A percentile compares a stretch with the other conserved stretches of the same genome.
phyloP scores from a whole-genome alignment of 2,888 invertebrate species.

The Hyalella azteca region DNA sequence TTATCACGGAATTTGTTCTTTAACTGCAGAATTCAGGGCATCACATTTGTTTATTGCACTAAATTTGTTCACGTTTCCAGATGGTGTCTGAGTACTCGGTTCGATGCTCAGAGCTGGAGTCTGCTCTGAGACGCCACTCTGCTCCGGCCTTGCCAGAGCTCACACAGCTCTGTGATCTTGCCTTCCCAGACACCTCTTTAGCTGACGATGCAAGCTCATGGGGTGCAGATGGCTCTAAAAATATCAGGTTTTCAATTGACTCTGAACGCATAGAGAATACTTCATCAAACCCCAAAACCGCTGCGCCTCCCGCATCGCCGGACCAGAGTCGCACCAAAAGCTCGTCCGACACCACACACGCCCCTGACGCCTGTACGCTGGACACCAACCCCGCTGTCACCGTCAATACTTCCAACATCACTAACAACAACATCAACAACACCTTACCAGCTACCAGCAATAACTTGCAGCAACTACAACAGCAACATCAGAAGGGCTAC shows the following conservation, averaged over 20 bases:
- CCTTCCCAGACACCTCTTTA: conserved; percentile 45
- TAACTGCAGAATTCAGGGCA: no score
- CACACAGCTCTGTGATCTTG: conserved; percentile 54
- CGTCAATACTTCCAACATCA: neutral
- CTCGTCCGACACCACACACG: neutral
- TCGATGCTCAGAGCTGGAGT: conserved; percentile 1
- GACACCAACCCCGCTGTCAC: neutral
- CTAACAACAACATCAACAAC: conserved; percentile 35
- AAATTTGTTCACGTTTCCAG: neutral
- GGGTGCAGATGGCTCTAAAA: neutral
- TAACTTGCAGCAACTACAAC: conserved; percentile 24
- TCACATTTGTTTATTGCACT: no score
- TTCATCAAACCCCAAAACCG: neutral
- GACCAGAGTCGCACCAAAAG: no score
- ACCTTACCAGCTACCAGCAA: neutral
- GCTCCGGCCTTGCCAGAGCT: conserved; percentile 41
- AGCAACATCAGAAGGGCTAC: neutral
- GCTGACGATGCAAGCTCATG: neutral
- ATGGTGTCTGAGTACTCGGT: neutral
- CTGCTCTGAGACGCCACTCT: neutral
- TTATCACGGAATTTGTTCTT: no score
- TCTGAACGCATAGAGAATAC: neutral
- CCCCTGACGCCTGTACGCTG: no score
- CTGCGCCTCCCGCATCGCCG: neutral
- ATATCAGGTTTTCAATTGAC: no score